Conservation (phyloP, 2,113 vertebrate species). For the Laticauda laticaudata region DNA sequence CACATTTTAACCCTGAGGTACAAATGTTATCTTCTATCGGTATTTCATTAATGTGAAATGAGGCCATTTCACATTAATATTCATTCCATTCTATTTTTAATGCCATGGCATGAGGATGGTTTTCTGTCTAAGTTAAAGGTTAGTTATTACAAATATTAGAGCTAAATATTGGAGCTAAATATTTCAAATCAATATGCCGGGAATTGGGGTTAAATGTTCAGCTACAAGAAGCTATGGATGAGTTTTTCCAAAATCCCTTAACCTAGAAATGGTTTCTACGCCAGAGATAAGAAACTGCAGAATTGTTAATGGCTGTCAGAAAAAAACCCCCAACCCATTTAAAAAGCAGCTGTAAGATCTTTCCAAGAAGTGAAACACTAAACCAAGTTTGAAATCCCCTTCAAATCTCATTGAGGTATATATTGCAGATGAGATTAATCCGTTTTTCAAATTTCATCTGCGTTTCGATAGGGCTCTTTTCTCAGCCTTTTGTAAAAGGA, state of each 20-base stretch:
- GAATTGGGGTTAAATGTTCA: neutral
- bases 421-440: neutral
- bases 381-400: conserved; percentile 35
- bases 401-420: conserved; percentile 18
- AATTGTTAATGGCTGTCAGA: neutral
- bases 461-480: conserved; percentile 54
- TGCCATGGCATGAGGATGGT: neutral
- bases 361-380: neutral
- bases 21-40: neutral
- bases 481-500: conserved; percentile 75
- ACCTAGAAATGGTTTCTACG: neutral
- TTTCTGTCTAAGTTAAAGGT: neutral
- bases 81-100: neutral
- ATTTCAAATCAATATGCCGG: neutral
- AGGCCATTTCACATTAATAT: neutral
- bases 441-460: conserved; percentile 10
- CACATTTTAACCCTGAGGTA: neutral
- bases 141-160: neutral
- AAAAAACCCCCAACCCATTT: neutral
- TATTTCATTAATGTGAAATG: neutral
- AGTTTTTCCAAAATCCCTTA: neutral
- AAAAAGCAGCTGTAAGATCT: neutral
- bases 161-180: neutral
- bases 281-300: neutral
- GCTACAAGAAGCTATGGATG: too few species aligned